These are phyloP conservation scores for Diaperis boleti DNA, from an alignment of 2,888 invertebrate genomes.

Conservation along the genomic window DNA sequence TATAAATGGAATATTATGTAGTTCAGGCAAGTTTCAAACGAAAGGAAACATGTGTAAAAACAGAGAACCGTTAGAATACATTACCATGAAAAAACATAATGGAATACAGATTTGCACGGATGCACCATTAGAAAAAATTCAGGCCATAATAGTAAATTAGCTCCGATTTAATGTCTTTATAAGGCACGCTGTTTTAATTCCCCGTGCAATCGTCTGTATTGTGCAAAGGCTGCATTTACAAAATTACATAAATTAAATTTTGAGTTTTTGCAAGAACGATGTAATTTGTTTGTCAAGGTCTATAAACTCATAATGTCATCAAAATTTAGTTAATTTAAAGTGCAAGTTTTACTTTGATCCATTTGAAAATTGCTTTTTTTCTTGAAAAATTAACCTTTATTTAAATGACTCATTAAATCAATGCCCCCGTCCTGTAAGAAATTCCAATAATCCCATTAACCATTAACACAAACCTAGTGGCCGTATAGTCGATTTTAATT, in stretches of 20 bases:
- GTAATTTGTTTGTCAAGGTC: too few relatives aligned
- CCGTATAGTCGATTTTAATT: conserved; percentile 24
- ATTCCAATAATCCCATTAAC: conserved; percentile 9
- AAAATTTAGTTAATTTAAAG: too few relatives aligned
- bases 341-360: too few relatives aligned
- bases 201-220: neutral
- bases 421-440: neutral
- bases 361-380: too few relatives aligned
- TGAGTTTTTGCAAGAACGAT: too few relatives aligned
- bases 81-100: conserved; percentile 9
- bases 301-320: too few relatives aligned
- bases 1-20: conserved; percentile 1
- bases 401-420: neutral
- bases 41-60: conserved; percentile 20
- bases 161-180: neutral
- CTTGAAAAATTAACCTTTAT: neutral
- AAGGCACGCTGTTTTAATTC: neutral
- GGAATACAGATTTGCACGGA: neutral
- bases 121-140: neutral
- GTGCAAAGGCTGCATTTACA: neutral
- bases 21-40: conserved; percentile 6
- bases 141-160: neutral
- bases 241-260: too few relatives aligned
- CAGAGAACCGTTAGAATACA: conserved; percentile 10
- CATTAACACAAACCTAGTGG: conserved; percentile 17